A percentile compares a stretch with the other conserved stretches of the same genome.
Evolutionary conservation across 2,113 vertebrate genomes (phyloP).

Genomic region (Vombatus ursinus): DNA sequence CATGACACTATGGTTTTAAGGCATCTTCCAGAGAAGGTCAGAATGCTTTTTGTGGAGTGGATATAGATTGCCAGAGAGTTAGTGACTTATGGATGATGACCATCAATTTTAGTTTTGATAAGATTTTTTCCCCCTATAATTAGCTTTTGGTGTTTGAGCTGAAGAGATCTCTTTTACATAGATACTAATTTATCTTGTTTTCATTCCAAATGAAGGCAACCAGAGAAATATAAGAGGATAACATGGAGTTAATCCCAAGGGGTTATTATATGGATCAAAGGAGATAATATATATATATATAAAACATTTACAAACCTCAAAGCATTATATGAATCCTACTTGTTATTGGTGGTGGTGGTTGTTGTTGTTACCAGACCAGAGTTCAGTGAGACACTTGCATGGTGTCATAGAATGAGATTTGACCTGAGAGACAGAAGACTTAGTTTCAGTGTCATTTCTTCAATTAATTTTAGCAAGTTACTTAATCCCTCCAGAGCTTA

Average conservation of each 20-base stretch:
- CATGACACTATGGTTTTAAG: neutral
- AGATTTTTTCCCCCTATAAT: neutral
- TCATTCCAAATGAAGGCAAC: neutral
- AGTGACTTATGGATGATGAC: neutral
- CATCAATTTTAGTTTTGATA: neutral
- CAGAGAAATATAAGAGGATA: neutral
- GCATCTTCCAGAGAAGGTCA: neutral
- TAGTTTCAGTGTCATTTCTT: neutral
- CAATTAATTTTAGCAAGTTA: neutral
- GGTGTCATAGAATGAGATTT: neutral
- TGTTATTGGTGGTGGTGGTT: neutral
- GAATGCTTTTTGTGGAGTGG: neutral
- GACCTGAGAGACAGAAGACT: neutral
- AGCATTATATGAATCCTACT: neutral
- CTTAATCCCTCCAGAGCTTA: neutral
- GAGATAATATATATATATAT: neutral
- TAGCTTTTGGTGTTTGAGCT: neutral
- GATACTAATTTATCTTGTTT: neutral
- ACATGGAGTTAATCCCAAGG: neutral
- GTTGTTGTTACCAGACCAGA: neutral
- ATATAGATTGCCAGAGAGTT: neutral
- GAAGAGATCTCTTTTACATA: neutral
- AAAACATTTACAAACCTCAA: neutral
- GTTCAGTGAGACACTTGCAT: neutral
- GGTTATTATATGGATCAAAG: neutral